These are phyloP conservation scores for Sogatella furcifera DNA, from an alignment of 1,140 invertebrate genomes.

Conservation along the genomic window DNA sequence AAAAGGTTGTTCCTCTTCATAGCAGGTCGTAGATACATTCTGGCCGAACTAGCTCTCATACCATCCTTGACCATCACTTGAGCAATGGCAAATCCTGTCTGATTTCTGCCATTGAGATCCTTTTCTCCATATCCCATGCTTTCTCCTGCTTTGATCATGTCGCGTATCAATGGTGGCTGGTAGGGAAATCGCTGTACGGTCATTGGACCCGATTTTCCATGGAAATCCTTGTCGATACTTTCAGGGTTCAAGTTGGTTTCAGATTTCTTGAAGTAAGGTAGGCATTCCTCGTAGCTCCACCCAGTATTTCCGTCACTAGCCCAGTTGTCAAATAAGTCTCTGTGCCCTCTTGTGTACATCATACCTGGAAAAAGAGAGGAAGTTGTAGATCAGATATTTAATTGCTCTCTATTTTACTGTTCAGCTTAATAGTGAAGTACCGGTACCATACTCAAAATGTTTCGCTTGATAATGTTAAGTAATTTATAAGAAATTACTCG, in stretches of 20 bases:
- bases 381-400: neutral
- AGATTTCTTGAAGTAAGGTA: conserved; percentile 47
- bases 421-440: too few relatives aligned
- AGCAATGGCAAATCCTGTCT: conserved; percentile 36
- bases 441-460: too few relatives aligned
- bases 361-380: conserved; percentile 40
- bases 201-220: conserved; percentile 48
- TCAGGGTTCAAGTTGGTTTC: conserved; percentile 36
- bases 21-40: conserved; percentile 42
- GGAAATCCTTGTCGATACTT: conserved; percentile 35
- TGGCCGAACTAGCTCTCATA: conserved; percentile 32
- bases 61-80: conserved; percentile 24
- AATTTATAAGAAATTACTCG: too few relatives aligned
- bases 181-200: conserved; percentile 39
- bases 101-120: conserved; percentile 43
- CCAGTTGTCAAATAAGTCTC: conserved; percentile 55
- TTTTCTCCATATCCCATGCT: conserved; percentile 37
- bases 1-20: conserved; percentile 47
- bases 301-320: conserved; percentile 44
- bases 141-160: conserved; percentile 46
- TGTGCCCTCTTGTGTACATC: conserved; percentile 55
- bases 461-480: too few relatives aligned
- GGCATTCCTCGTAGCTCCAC: conserved; percentile 51
- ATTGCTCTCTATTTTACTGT: neutral
- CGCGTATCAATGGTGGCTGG: conserved; percentile 37